Conservation (phyloP, 2,113 vertebrate species). For the Pampusana beccarii region DNA sequence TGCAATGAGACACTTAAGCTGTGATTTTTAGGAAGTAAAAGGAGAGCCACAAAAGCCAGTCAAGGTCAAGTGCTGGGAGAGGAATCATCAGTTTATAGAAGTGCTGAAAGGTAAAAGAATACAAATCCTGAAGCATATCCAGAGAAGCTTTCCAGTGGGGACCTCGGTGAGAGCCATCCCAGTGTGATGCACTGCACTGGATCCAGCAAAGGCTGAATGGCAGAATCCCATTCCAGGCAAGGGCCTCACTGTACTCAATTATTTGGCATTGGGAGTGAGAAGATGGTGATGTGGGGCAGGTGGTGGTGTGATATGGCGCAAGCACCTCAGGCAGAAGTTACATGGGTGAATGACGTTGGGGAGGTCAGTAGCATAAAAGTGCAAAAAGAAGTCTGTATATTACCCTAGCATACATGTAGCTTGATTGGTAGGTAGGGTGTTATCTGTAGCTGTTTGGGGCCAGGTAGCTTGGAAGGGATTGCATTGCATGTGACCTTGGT, state of each 20-base stretch:
- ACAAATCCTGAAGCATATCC: not conserved
- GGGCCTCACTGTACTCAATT: not conserved
- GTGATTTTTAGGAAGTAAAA: slow-evolving; percentile 4
- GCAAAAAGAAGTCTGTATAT: not conserved
- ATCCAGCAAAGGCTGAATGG: not conserved
- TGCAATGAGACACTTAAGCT: not conserved
- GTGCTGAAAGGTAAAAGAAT: not conserved
- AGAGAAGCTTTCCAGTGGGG: no score
- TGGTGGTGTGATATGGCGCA: not conserved
- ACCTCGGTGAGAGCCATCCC: not conserved
- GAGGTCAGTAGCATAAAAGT: not conserved
- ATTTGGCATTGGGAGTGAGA: fast-evolving
- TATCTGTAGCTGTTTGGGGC: not conserved
- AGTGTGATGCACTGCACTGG: not conserved
- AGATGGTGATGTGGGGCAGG: not conserved
- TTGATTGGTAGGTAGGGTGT: not conserved
- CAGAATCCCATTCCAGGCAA: slow-evolving; percentile 8
- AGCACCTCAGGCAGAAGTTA: not conserved
- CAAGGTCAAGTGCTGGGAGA: not conserved
- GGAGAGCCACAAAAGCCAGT: not conserved
- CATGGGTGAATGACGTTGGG: not conserved
- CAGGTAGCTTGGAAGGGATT: not conserved
- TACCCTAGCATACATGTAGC: not conserved
- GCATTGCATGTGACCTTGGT: not conserved
- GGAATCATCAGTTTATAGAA: not conserved